These are phyloP conservation scores for Triops cancriformis DNA, from an alignment of 1,140 invertebrate species.

Conservation along the genomic window DNA sequence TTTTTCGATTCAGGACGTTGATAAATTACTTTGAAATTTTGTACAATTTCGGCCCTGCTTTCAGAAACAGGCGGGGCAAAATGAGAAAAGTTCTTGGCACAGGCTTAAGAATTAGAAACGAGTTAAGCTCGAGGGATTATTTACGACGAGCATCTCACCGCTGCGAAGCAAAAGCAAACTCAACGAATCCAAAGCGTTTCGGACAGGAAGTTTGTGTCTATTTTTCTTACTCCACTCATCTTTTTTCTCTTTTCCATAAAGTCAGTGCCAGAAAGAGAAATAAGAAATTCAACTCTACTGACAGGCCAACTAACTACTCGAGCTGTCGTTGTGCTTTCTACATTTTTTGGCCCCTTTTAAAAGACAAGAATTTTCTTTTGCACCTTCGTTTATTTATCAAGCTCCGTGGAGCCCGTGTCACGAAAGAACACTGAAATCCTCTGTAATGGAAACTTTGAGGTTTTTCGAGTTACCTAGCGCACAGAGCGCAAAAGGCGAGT, in stretches of 20 bases:
- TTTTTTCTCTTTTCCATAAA: background rate
- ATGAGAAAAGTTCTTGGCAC: background rate
- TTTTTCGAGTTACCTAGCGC: background rate
- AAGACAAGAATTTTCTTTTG: background rate
- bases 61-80: background rate
- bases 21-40: background rate
- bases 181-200: background rate
- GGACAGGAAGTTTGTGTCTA: background rate
- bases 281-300: background rate
- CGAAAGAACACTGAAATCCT: background rate
- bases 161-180: background rate
- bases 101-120: background rate
- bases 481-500: background rate
- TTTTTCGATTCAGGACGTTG: background rate
- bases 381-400: background rate
- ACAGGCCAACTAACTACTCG: background rate
- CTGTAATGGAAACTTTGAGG: background rate
- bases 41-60: background rate
- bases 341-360: no score
- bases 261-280: constrained; percentile 3
- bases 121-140: background rate
- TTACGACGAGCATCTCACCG: background rate
- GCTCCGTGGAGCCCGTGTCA: background rate
- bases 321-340: background rate
- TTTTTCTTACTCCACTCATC: background rate